Conservation (phyloP, 2,113 vertebrate species). For the Tympanuchus pallidicinctus region DNA sequence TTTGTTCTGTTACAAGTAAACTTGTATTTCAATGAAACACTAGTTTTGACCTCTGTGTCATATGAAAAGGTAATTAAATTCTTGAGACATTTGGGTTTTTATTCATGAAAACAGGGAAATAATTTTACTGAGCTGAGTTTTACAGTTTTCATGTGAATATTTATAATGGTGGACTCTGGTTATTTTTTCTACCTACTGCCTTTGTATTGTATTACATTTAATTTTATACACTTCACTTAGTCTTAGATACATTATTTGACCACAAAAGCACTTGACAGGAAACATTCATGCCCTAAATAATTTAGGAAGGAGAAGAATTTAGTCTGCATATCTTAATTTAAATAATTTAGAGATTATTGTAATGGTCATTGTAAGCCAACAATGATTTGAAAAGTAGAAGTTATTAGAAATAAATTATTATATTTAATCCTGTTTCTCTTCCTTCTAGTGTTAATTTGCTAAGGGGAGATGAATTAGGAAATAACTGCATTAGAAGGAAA, state of each 20-base stretch:
- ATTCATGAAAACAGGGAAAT: neutral
- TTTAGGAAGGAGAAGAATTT: constrained; percentile 65
- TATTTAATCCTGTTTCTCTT: constrained; percentile 30
- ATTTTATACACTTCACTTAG: constrained; percentile 69
- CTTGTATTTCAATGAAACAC: neutral
- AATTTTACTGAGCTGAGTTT: neutral
- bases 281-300: constrained; percentile 74
- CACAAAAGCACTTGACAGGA: constrained; percentile 66
- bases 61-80: neutral
- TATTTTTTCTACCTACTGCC: constrained; percentile 21
- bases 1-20: constrained; percentile 21
- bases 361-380: constrained; percentile 31
- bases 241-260: constrained; percentile 40
- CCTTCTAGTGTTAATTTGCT: constrained; percentile 1
- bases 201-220: constrained; percentile 44
- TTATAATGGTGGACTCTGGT: neutral
- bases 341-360: constrained; percentile 73
- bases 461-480: constrained; percentile 2
- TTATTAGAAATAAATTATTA: neutral
- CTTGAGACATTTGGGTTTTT: neutral
- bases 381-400: constrained; percentile 31
- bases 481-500: constrained; percentile 4
- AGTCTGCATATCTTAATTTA: constrained; percentile 61
- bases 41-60: neutral
- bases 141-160: neutral